Conservation (phyloP, 1,140 invertebrate species). For the Zaprionus ornatus region DNA sequence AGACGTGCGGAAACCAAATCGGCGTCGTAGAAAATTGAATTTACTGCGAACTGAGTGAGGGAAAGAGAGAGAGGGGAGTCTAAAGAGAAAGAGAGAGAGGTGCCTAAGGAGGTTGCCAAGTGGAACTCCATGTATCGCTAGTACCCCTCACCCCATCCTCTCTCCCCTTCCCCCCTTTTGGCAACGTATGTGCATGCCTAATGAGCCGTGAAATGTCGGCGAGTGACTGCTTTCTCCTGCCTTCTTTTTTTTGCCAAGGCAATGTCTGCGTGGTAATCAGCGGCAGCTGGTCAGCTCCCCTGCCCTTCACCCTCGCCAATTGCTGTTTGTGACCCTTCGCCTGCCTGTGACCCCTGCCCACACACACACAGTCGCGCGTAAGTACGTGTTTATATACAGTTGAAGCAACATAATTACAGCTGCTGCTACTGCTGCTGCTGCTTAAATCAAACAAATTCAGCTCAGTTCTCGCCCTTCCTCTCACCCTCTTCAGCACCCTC, state of each 20-base stretch:
- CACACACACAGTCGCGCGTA: background rate
- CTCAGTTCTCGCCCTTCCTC: slow-evolving; percentile 15
- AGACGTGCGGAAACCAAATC: slow-evolving; percentile 81
- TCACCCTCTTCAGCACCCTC: background rate
- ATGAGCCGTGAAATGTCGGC: slow-evolving; percentile 77
- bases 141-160: background rate
- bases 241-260: slow-evolving; percentile 29
- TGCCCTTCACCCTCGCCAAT: background rate
- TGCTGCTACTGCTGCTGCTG: slow-evolving; percentile 45
- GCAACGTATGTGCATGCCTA: slow-evolving; percentile 77
- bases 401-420: slow-evolving; percentile 38
- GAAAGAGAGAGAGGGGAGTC: background rate
- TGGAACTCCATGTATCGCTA: slow-evolving; percentile 3
- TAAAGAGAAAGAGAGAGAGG: background rate
- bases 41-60: slow-evolving; percentile 53
- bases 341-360: slow-evolving; percentile 16
- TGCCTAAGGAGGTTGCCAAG: background rate
- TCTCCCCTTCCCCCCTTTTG: background rate
- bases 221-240: slow-evolving; percentile 19
- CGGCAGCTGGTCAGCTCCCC: slow-evolving; percentile 57
- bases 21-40: slow-evolving; percentile 82
- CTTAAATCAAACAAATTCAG: slow-evolving; percentile 80
- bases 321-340: slow-evolving; percentile 8
- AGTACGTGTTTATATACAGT: slow-evolving; percentile 9
- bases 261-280: slow-evolving; percentile 61